phyloP scores from a whole-genome alignment of 2,113 vertebrate genomes.

The Chloroceryle aenea region DNA sequence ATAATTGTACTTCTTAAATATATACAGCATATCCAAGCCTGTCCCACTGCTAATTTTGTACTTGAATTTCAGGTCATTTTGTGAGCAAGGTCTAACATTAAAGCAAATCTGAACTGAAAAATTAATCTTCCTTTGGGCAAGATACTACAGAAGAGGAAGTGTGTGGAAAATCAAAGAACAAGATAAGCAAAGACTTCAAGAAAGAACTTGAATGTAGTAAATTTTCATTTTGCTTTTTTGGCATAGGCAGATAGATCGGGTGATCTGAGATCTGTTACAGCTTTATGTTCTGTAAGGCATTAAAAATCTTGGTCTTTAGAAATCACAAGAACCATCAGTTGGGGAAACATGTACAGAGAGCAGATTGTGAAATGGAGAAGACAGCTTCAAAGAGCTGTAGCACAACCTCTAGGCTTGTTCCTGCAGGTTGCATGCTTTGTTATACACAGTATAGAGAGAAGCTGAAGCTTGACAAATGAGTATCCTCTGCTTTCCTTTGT shows the following conservation, averaged over 20 bases:
- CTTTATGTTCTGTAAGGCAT: background rate
- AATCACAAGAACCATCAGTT: background rate
- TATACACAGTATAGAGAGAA: background rate
- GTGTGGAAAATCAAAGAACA: constrained; percentile 1
- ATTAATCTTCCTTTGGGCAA: constrained; percentile 21
- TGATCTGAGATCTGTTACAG: background rate
- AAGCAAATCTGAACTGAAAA: constrained; percentile 38
- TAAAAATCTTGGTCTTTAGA: background rate
- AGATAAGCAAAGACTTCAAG: background rate
- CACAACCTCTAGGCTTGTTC: background rate
- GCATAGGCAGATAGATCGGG: background rate
- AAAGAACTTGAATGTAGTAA: background rate
- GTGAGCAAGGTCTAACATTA: constrained; percentile 23
- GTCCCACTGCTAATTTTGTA: background rate
- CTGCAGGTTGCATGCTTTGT: constrained; percentile 14
- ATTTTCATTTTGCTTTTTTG: background rate
- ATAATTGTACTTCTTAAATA: background rate
- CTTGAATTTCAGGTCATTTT: background rate
- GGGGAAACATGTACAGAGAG: background rate
- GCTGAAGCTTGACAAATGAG: constrained; percentile 20
- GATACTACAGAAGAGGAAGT: background rate
- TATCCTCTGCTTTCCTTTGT: background rate
- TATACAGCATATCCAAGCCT: background rate
- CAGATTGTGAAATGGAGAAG: background rate
- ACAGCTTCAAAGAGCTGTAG: background rate